Evolutionary conservation across 2,888 invertebrate genomes (phyloP), one percentile per base, ranked within the genome.

Genomic region (Protodeltote pygarga): DNA sequence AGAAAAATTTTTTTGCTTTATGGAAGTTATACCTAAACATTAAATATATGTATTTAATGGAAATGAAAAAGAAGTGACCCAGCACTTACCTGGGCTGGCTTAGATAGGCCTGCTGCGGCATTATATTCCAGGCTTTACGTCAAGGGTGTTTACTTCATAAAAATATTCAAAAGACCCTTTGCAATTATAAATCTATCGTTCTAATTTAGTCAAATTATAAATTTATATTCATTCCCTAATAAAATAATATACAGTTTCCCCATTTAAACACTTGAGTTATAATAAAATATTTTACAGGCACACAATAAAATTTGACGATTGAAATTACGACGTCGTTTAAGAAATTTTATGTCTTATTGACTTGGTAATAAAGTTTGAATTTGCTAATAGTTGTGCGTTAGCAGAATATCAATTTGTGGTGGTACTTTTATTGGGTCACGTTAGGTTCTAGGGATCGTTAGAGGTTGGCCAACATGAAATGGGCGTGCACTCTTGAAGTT

Each of bases 401-500:
- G 47, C 58, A 23, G 38, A 41, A 71, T 57, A 69, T 65, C 54
- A 59, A 57, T 65, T 59, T 60, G 48, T 50, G 60, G 46, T 67
- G 49, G 67, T 66, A 53, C 48, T 75, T 76, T 75, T 75, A 75
- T 73, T 66, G 65, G 71, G 77, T 77, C 75, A 75, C 65, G 75
- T 71, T 62, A 70, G 62, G 63, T 71, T 55, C 45, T 35, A 40
- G 13, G 14, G 71, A 77, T 79, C 79, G 81, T 85, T 82, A 84
- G 72, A 73, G 71, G 67, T 65, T 54, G 59, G 63, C 63, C 64
- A 62, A 85, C 85, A 85, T 68, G 85, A 75, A 85, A 85, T 73
- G 77, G 85, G 85, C 85, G 85, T 79, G 75, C 65, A 61, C 71
- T 65, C 59, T 37, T 67, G 59, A 49, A 70, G 70, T 78, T 76